Evolutionary conservation across 1,140 invertebrate genomes (phyloP), one percentile per base, ranked within the genome.

Genomic region (Teleogryllus occipitalis): DNA sequence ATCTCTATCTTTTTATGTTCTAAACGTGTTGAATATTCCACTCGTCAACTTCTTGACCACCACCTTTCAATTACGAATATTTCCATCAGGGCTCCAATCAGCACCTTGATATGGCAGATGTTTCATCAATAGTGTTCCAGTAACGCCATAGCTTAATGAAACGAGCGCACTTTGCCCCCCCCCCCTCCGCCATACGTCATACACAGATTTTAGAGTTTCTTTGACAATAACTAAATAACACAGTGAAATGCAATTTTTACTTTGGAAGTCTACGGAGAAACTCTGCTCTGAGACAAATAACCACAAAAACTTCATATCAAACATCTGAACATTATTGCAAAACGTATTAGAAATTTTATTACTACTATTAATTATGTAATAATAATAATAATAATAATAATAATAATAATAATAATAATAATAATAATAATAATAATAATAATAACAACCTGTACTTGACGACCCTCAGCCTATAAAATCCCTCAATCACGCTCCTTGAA

Each of bases 341-440:
- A 72, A n/a, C 65, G 3, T 72, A 72, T 15, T 72, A 72, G n/a
- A 72, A 72, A 72, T 72, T 1, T 72, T 15, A 15, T 6, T 72
- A 72, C 65, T 15, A 14, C 14, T 72, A 72, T 72, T 72, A 15
- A 72, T 15, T 72, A 14, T 12, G 18, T 72, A 72, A 72, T 6
- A 72, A 72, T 72, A 72, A 72, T 72, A 72, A 72, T 72, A 72
- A 72, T 72, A 72, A 72, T 72, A 72, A 72, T 6, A 72, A 72
- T 72, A 72, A 72, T 72, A 72, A 72, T 72, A 72, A 72, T 72
- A 72, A 72, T 72, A 72, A 72, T 72, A 72, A 72, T 72, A 72
- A 72, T 72, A 72, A 72, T 72, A 72, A 72, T 72, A 72, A 72
- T 72, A 72, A 72, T 72, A 72, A 72, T 72, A 72, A 72, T 72